Base-by-base conservation (phyloP, 2,113 vertebrate species). In the Sinocyclocheilus anophthalmus region DNA sequence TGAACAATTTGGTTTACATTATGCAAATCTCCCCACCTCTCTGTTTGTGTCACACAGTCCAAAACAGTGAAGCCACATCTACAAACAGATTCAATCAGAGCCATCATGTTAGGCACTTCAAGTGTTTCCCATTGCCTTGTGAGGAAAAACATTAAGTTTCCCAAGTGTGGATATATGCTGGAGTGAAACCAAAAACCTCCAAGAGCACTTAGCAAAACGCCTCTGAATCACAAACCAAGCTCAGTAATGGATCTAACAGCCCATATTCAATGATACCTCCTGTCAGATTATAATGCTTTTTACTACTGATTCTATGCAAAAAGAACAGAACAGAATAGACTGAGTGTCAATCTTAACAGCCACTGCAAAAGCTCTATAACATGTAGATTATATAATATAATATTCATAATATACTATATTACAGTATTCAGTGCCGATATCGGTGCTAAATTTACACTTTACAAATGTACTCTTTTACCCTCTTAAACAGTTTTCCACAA, bases 171-270 rank as follows among this genome's bases (percentile, higher is more conserved):
- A 73, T 84, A 80, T 87, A 87, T 37, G 67, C 70, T 83, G 84
- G 84, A 80, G 76, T 87, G 89, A 88, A 90, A 90, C 83, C 72
- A 33, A 88, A 88, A 89, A 84, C 86, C 81, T 81, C 85, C 69
- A 78, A 81, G 81, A 81, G 88, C 88, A 86, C 88, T 89, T 89
- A 83, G 81, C 86, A 77, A 63, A 84, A 79, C 48, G 73, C 78
- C 81, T 77, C 81, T n/a, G 45, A 81, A 87, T 86, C 85, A 87
- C 87, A 87, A 83, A 86, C 57, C 24, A 70, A 72, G 72, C 76
- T 78, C 8, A 59, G 80, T 87, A 90, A 90, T 87, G 85, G 87
- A 57, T 87, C 83, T 48, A 61, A 83, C 69, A 42, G 20, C 55
- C 5, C 50, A 81, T 48, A 80, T 61, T 33, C 42, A 72, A 48